Evolutionary conservation across 1,140 invertebrate species (phyloP), one percentile per base, ranked within the genome.

Genomic region (Pogonus chalceus): DNA sequence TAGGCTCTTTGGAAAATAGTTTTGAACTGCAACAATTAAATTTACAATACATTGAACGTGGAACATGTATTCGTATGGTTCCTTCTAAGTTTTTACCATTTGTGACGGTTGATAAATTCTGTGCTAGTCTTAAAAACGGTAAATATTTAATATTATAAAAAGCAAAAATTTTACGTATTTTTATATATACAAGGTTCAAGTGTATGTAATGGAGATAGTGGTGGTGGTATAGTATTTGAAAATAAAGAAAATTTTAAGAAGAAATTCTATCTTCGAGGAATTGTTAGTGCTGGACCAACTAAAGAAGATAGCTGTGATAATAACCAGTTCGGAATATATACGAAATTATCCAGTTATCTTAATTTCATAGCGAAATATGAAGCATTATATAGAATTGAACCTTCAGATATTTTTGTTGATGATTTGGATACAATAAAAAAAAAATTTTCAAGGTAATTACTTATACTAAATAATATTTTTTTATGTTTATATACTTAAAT

Each of bases 191-290:
- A n/a, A 69, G 65, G 60, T 18, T 61, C 59, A 9, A 63, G 57
- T 47, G 53, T 66, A 0, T 65, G 65, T 48, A 59, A 66, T 10
- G 61, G 63, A 7, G 66, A 71, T 51, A 67, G 66, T 26, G 68
- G 67, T 3, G 63, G 67, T 16, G 68, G 64, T 12, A 52, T 72
- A 2, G 55, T 62, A 39, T 56, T 70, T 64, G 35, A 43, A 57
- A 35, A 61, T 43, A 10, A 10, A 3, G 26, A 50, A 35, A 12
- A 56, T 21, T n/a, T n/a, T n/a, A n/a, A n/a, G n/a, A 57, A 54
- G 39, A 39, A 55, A 26, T 68, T 58, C 60, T 68, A 64, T 51
- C 51, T 69, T 2, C 65, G 65, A 2, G 68, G 66, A 20, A 49
- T 69, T 26, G 64, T 68, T 14, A 70, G 69, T 50, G 57, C 62